Evolutionary conservation across 2,113 vertebrate species (phyloP).

Genomic region (Herpetotheres cachinnans): DNA sequence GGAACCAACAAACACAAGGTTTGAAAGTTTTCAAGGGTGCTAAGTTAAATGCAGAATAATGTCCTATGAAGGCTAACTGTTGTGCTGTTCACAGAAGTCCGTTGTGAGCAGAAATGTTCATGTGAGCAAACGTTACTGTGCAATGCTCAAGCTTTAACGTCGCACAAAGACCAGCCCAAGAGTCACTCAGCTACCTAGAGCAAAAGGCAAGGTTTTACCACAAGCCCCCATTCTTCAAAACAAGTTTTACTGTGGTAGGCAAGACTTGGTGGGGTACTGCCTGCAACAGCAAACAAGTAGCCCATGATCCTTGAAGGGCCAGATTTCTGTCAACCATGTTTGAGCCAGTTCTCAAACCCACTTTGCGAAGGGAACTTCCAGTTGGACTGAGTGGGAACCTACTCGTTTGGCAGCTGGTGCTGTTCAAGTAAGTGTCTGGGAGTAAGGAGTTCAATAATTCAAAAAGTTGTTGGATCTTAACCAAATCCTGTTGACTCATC

Average conservation of each 20-base stretch:
- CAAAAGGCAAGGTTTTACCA: neutral
- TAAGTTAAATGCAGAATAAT: neutral
- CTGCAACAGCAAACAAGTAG: neutral
- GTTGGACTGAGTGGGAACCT: neutral
- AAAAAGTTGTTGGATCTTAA: constrained; percentile 7
- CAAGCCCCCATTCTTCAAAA: neutral
- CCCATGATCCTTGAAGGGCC: neutral
- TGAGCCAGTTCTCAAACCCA: neutral
- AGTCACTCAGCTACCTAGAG: neutral
- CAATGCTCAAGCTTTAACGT: neutral
- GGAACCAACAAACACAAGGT: neutral
- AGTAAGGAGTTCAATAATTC: neutral
- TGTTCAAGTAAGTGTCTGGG: neutral
- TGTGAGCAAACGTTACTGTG: neutral
- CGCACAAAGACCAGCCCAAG: neutral
- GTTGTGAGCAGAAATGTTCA: neutral
- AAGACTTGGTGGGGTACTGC: neutral
- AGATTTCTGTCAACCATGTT: neutral
- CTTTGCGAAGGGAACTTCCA: neutral
- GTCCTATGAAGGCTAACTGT: neutral
- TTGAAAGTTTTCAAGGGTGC: neutral
- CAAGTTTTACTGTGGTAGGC: neutral
- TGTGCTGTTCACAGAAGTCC: neutral
- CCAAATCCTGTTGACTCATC: constrained; percentile 26
- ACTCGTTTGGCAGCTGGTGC: neutral